Evolutionary conservation across 2,797 vertebrate genomes (phyloP).

Genomic region (Megaceryle alcyon): DNA sequence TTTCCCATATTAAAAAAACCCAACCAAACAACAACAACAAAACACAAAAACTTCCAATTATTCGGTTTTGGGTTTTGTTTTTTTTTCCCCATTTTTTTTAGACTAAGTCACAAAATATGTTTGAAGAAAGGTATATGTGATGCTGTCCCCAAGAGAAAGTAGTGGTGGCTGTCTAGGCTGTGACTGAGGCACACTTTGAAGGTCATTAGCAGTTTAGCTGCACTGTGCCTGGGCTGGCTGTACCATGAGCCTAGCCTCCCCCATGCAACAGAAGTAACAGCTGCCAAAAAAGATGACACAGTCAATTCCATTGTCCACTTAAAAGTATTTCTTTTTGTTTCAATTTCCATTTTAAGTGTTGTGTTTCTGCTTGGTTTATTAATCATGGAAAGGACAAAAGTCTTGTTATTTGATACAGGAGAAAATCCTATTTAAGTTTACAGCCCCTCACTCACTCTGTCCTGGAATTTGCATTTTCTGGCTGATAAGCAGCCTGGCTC

Average conservation of each 20-base stretch:
- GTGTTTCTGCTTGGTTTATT: neutral
- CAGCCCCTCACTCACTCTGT: neutral
- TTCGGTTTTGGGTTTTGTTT: too few relatives aligned
- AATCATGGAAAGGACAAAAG: neutral
- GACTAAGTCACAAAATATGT: neutral
- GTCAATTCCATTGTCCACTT: neutral
- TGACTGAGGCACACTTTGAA: neutral
- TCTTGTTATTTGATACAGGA: neutral
- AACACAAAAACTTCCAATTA: neutral
- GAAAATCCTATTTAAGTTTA: neutral
- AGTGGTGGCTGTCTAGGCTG: neutral
- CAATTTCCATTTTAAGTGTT: neutral
- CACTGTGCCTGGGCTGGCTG: neutral
- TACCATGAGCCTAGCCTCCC: neutral
- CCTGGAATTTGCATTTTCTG: constrained; percentile 6
- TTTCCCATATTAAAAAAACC: neutral
- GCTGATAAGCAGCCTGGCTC: neutral
- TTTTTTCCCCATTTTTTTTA: neutral
- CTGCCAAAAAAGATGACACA: neutral
- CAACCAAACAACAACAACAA: too few relatives aligned
- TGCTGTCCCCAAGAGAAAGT: neutral
- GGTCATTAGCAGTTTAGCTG: neutral
- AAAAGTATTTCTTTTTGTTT: neutral
- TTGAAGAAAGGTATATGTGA: neutral
- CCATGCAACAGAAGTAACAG: neutral